A percentile compares a stretch with the other conserved stretches of the same genome.
phyloP scores from a whole-genome alignment of 2,113 vertebrate species.

The Megaptera novaeangliae region DNA sequence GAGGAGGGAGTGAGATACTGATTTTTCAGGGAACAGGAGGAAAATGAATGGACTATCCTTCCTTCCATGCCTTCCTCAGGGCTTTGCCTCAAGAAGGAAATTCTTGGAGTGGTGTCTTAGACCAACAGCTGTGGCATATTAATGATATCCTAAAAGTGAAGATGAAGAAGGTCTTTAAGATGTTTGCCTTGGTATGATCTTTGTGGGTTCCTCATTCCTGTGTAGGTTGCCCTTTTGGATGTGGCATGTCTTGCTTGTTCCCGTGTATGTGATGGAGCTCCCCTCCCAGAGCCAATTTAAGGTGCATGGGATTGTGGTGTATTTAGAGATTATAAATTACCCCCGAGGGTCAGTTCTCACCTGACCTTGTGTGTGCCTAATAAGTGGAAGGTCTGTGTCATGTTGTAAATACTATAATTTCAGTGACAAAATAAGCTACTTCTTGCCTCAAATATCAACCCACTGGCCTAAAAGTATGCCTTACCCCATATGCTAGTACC shows the following conservation, averaged over 20 bases:
- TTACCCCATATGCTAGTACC: neutral
- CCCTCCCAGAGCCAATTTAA: neutral
- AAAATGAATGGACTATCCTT: neutral
- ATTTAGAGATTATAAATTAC: neutral
- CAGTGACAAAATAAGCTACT: neutral
- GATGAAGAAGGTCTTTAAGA: neutral
- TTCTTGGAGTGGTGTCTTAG: neutral
- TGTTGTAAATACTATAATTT: neutral
- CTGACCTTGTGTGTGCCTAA: neutral
- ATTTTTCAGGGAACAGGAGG: neutral
- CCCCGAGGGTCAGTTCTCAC: neutral
- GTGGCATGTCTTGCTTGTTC: neutral
- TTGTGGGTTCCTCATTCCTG: neutral
- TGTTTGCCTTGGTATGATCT: neutral
- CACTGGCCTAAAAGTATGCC: neutral
- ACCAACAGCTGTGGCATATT: neutral
- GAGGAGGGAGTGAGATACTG: neutral
- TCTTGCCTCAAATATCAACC: neutral
- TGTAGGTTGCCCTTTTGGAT: neutral
- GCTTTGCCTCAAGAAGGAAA: neutral
- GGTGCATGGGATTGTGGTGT: neutral
- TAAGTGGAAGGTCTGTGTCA: neutral
- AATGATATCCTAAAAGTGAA: no score
- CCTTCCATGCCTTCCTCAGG: neutral
- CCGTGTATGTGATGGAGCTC: neutral